Conservation (phyloP, 2,888 invertebrate species). For the Tinea pellionella region DNA sequence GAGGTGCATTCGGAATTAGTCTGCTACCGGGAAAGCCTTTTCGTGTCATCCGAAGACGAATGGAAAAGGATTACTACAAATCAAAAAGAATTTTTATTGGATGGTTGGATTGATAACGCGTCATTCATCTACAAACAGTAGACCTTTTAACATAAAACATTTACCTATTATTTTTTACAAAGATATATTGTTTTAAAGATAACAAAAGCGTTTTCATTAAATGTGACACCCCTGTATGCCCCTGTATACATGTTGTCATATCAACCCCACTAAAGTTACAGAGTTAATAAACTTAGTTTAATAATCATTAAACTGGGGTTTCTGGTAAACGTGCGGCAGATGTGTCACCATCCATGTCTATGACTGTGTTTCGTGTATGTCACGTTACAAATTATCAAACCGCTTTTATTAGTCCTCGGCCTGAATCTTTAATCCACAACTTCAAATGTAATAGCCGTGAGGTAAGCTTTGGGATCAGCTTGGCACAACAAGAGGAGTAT, state of each 20-base stretch:
- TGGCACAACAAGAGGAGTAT: too few relatives aligned
- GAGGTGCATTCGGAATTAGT: constrained; percentile 68
- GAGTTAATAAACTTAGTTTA: constrained; percentile 39
- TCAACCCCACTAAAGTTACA: constrained; percentile 14
- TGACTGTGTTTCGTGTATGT: not conserved
- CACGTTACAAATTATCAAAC: not conserved
- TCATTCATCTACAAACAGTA: not conserved
- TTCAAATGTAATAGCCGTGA: too few relatives aligned
- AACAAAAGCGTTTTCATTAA: not conserved
- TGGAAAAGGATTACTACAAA: constrained; percentile 64
- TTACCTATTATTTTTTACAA: too few relatives aligned
- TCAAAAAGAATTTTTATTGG: constrained; percentile 14
- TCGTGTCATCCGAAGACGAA: constrained; percentile 58
- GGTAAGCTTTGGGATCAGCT: too few relatives aligned
- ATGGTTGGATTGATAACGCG: not conserved
- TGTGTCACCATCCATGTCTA: not conserved
- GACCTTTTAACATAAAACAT: too few relatives aligned
- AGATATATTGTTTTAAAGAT: not conserved
- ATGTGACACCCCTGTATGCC: not conserved
- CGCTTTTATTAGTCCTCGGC: not conserved
- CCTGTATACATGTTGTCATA: not conserved
- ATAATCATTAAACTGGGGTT: constrained; percentile 34
- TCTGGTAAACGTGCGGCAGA: constrained; percentile 26
- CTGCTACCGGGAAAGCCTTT: constrained; percentile 58
- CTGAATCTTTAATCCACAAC: not conserved